Evolutionary conservation across 2,797 vertebrate species (phyloP), one percentile per base, ranked within the genome.

Genomic region (Hirundo rustica): DNA sequence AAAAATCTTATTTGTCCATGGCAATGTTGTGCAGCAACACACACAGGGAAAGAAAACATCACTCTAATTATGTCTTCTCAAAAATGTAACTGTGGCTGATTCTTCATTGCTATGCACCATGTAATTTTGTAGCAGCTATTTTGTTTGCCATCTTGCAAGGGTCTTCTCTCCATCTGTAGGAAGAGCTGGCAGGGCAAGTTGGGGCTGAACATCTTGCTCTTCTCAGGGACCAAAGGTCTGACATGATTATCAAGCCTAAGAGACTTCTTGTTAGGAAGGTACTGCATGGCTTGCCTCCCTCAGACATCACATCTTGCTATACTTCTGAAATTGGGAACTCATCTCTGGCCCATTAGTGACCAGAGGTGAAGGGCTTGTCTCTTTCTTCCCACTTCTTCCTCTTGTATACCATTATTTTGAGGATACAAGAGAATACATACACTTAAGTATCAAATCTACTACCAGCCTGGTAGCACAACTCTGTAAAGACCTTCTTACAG

Each of bases 1-100:
- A 89, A 58, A 95, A 89, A 85, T 71, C 78, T 77, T 91, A 62
- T 95, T 92, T 93, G 54, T 91, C 21, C 81, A 36, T 23, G 54
- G 48, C 0, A 1, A 27, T 48, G 75, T 53, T 94, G 30, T 89
- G 72, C 68, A 85, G 89, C 78, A 93, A 79, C 1, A 0, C 13
- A 50, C 40, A 51, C 0, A 0, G 47, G 50, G 50, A 93, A 95
- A 85, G 57, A 85, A 95, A 87, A 85, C n/a, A 58, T 72, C 29
- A 85, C 5, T 13, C 34, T 47, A 18, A 18, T 48, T 88, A 73
- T 3, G 16, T 74, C 47, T 85, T 85, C 61, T 76, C 42, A 65
- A 40, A 82, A 74, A 55, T 6, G 3, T 62, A 51, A 47, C 18
- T 11, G 32, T 53, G 40, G 16, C 22, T 60, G 51, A 70, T 76